Conservation (phyloP, 2,797 vertebrate genomes). For the Lacerta bilineata region DNA sequence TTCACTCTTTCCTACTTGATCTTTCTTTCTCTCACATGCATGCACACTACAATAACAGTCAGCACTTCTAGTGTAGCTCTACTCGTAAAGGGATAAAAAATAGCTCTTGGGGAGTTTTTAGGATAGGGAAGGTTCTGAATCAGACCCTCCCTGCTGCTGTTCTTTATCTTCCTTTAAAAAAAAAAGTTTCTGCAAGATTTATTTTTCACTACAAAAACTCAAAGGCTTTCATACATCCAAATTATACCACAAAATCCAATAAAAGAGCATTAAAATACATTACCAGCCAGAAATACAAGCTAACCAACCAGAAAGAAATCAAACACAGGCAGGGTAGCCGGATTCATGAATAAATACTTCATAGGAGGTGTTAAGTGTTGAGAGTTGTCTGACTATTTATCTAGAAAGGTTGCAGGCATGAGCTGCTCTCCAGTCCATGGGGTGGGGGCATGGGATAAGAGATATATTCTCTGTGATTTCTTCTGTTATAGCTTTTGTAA, state of each 20-base stretch:
- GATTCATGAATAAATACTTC: background rate
- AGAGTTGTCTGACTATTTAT: background rate
- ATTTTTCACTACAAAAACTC: background rate
- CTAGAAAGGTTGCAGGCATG: background rate
- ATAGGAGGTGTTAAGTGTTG: background rate
- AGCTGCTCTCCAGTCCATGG: background rate
- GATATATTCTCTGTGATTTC: background rate
- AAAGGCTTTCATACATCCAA: background rate
- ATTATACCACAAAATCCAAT: background rate
- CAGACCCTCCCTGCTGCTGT: background rate
- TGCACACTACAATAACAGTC: background rate
- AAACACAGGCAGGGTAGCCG: background rate
- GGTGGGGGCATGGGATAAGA: background rate
- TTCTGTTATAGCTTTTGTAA: background rate
- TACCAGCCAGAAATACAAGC: background rate
- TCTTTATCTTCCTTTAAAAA: background rate
- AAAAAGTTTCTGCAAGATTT: background rate
- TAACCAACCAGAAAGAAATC: background rate
- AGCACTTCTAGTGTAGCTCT: background rate
- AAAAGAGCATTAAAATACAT: background rate
- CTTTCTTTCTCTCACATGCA: too few species aligned
- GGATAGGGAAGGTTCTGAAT: background rate
- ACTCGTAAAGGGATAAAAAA: background rate
- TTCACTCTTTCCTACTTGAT: too few species aligned
- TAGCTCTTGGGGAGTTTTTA: background rate